Conservation (phyloP, 23 tunicate species). For the Oikopleura dioica region DNA sequence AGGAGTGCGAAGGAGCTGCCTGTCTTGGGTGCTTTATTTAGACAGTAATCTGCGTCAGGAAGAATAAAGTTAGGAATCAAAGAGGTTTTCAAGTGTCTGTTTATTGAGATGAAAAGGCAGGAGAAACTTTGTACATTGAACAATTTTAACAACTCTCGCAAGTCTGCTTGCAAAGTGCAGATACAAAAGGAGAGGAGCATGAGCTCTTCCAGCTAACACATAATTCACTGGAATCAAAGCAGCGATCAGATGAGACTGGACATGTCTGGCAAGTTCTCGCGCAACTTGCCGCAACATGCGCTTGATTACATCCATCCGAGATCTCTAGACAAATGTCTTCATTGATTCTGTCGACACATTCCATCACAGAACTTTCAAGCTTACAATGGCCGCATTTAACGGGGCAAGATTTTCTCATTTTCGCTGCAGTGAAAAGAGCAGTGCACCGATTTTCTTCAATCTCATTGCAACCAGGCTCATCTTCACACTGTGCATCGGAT, state of each 20-base stretch:
- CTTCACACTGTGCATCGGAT: background rate
- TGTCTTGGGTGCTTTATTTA: no score
- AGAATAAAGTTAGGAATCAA: no score
- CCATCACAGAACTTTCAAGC: no score
- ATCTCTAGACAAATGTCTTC: no score
- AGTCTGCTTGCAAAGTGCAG: background rate
- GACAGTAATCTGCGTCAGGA: no score
- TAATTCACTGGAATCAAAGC: background rate
- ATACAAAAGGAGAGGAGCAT: background rate
- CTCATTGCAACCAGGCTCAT: background rate
- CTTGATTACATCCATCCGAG: background rate
- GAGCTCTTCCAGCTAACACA: background rate
- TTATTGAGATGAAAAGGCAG: no score
- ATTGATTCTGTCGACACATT: no score
- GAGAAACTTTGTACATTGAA: no score
- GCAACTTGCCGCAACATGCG: background rate
- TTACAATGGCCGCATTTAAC: background rate
- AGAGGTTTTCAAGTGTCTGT: no score
- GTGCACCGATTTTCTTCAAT: background rate
- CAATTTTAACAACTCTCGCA: no score
- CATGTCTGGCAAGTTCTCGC: conserved; percentile 7
- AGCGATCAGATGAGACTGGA: background rate
- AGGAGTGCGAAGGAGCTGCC: no score
- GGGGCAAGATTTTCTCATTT: background rate
- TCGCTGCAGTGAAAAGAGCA: background rate